Conservation (phyloP, 1,140 invertebrate species). For the Marisa cornuarietis region DNA sequence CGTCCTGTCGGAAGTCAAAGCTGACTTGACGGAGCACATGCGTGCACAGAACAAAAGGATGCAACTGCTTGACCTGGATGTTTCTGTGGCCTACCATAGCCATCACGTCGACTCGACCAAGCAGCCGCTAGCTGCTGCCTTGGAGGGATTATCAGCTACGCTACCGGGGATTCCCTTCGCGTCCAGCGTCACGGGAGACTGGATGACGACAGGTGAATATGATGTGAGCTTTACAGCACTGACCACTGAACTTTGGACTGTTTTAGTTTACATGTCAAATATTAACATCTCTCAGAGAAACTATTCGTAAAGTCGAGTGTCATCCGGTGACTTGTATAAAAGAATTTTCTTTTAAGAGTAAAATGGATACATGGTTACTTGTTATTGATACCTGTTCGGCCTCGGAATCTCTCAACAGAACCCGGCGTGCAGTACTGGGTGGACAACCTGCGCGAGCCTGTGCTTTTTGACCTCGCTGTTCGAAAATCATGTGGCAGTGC, state of each 20-base stretch:
- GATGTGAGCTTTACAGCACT: no score
- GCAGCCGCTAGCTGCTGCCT: conserved; percentile 13
- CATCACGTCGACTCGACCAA: conserved; percentile 32
- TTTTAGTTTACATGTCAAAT: no score
- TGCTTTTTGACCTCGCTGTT: conserved; percentile 32
- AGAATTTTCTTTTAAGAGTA: no score
- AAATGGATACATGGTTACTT: no score
- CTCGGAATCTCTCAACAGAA: background rate
- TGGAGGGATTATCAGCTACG: conserved; percentile 17
- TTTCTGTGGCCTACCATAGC: conserved; percentile 47
- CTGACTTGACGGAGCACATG: background rate
- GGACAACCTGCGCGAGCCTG: conserved; percentile 37
- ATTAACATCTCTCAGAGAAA: no score
- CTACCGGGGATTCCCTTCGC: conserved; percentile 28
- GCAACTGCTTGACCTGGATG: conserved; percentile 28
- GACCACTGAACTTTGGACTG: no score
- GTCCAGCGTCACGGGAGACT: conserved; percentile 43
- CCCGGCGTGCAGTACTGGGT: conserved; percentile 32
- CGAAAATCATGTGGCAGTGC: conserved; percentile 7
- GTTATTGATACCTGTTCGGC: no score
- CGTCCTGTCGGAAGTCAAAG: conserved; percentile 25
- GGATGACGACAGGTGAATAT: conserved; percentile 3
- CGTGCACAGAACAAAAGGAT: conserved; percentile 14
- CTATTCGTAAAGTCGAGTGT: no score
- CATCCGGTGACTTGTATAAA: no score